These are phyloP conservation scores for Xenus cinereus DNA, from an alignment of 2,113 vertebrate genomes.

Conservation along the genomic window DNA sequence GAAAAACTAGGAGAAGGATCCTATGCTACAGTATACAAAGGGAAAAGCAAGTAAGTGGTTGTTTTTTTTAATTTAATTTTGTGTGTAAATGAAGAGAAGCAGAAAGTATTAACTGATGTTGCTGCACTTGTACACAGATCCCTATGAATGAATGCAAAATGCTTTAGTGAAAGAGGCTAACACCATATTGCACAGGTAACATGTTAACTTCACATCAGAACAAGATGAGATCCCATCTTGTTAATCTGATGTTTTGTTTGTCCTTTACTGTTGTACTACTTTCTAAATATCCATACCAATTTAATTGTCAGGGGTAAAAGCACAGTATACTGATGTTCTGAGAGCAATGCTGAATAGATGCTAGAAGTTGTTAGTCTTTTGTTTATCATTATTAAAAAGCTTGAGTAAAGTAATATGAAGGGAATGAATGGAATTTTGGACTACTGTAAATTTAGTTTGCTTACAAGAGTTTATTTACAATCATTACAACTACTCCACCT, in stretches of 20 bases:
- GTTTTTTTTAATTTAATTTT: not conserved
- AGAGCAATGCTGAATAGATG: not conserved
- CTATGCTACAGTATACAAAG: constrained; percentile 98
- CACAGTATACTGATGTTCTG: not conserved
- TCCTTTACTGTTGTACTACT: not conserved
- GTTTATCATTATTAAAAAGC: not conserved
- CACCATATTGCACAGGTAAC: not conserved
- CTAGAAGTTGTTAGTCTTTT: not conserved
- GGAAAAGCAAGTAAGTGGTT: constrained; percentile 96
- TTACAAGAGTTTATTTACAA: not conserved
- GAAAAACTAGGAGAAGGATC: constrained; percentile 97
- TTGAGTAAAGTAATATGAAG: not conserved
- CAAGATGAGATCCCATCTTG: not conserved
- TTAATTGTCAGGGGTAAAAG: not conserved
- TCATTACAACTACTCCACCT: not conserved
- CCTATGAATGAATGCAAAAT: not conserved
- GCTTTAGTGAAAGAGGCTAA: not conserved
- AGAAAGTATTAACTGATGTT: not conserved
- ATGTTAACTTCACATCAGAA: not conserved
- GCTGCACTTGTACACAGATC: not conserved
- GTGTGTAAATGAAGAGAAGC: not conserved
- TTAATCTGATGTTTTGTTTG: not conserved
- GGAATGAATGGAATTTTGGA: not conserved
- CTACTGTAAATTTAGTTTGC: not conserved
- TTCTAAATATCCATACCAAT: not conserved